Evolutionary conservation across 1,140 invertebrate genomes (phyloP), one percentile per base, ranked within the genome.

Genomic region (Chrysomallon squamiferum): DNA sequence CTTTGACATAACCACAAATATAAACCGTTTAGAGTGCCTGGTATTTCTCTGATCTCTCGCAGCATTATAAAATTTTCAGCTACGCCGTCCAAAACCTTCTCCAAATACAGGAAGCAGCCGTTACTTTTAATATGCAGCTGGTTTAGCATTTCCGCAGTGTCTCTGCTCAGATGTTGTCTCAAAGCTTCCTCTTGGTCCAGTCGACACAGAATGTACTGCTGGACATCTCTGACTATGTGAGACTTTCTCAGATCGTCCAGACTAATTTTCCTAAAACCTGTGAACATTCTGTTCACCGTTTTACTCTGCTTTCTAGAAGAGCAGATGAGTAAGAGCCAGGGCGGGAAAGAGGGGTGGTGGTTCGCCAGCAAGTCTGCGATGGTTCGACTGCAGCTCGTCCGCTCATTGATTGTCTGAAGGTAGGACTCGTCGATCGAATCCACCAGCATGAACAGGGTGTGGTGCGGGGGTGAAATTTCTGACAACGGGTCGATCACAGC

Each of bases 91-190:
- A 97, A 85, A 3, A 85, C 84, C 69, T 80, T 95, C 83, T 97
- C 94, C 63, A 98, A 84, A 76, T 97, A 98, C 0, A 98, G 87
- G 73, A 98, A 93, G 80, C 95, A 98, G 0, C 95, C 96, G 81
- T 97, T 96, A 78, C 94, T 96, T 84, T 98, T 98, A 69, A 98
- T 97, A 77, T 97, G 92, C 7, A 98, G 87, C 76, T 97, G 95
- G 84, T 98, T 97, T 7, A 98, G 86, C 85, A 95, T 96, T 72
- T 97, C 95, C 0, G 95, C 95, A 0, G 95, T 96, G 76, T 95
- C 93, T 74, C 89, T 87, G 59, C 89, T 91, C 57, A 94, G 90
- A 75, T 94, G 93, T 75, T 93, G 91, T 65, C 93, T 83, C 1
- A 96, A 84, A 22, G 90, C 89, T 27, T 81, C 80, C 63, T 85